phyloP scores from a whole-genome alignment of 2,888 invertebrate genomes.

The Scaptomyza cyrtandrae region DNA sequence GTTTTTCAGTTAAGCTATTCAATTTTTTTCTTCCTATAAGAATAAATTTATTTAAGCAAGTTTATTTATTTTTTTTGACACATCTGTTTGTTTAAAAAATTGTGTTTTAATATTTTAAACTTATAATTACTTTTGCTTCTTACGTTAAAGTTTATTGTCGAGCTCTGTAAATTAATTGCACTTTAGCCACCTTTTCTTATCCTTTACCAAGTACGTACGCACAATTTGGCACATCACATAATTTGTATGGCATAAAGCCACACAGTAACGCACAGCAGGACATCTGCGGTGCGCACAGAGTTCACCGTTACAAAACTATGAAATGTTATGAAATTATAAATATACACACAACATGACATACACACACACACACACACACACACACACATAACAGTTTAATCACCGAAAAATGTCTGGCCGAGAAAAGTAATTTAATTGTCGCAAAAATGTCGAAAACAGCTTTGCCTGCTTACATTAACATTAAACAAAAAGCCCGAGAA shows the following conservation, averaged over 20 bases:
- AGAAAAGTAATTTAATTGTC: slow-evolving; percentile 78
- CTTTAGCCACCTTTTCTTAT: slow-evolving; percentile 3
- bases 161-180: neutral
- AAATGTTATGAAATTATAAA: slow-evolving; percentile 78
- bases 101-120: neutral
- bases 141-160: neutral
- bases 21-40: no score
- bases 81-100: neutral
- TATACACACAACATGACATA: slow-evolving; percentile 45
- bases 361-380: slow-evolving; percentile 11
- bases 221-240: slow-evolving; percentile 36
- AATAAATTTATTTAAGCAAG: neutral
- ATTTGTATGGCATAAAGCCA: slow-evolving; percentile 70
- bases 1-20: neutral
- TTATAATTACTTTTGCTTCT: neutral
- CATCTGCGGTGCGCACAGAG: slow-evolving; percentile 57
- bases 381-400: slow-evolving; percentile 14
- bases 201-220: neutral
- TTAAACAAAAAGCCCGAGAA: slow-evolving; percentile 58
- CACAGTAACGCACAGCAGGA: slow-evolving; percentile 60
- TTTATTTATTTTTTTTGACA: neutral
- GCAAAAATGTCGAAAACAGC: slow-evolving; percentile 77
- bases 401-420: slow-evolving; percentile 67
- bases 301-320: slow-evolving; percentile 63
- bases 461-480: slow-evolving; percentile 71